phyloP scores from a whole-genome alignment of 1,140 invertebrate genomes.

The Caerostris extrusa region DNA sequence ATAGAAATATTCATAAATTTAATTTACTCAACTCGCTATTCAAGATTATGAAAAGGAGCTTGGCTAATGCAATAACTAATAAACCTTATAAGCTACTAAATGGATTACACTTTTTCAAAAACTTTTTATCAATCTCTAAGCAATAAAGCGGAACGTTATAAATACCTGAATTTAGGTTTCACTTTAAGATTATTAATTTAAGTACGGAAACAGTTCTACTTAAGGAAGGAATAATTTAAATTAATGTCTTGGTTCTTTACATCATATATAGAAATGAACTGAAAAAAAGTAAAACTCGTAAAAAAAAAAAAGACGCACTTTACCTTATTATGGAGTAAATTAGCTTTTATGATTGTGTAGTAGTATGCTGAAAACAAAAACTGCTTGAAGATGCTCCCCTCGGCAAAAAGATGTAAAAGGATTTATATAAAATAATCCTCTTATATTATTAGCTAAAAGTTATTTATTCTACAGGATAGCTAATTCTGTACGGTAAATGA shows the following conservation, averaged over 20 bases:
- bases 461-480: neutral
- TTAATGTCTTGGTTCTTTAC: neutral
- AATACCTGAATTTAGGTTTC: neutral
- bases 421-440: conserved; percentile 8
- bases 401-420: neutral
- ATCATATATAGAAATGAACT: neutral
- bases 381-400: neutral
- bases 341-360: neutral
- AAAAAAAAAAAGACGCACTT: too few relatives aligned
- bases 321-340: conserved; percentile 1
- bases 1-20: too few relatives aligned
- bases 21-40: too few relatives aligned
- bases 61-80: neutral
- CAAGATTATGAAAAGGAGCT: too few relatives aligned
- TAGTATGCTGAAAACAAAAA: neutral
- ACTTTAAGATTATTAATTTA: neutral
- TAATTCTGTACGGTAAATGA: neutral
- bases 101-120: neutral
- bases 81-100: neutral
- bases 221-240: neutral
- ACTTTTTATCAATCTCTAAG: neutral
- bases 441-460: neutral
- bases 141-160: neutral
- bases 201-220: neutral
- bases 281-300: neutral